Conservation (phyloP, 2,113 vertebrate genomes). For the Erythrocercus mccallii region DNA sequence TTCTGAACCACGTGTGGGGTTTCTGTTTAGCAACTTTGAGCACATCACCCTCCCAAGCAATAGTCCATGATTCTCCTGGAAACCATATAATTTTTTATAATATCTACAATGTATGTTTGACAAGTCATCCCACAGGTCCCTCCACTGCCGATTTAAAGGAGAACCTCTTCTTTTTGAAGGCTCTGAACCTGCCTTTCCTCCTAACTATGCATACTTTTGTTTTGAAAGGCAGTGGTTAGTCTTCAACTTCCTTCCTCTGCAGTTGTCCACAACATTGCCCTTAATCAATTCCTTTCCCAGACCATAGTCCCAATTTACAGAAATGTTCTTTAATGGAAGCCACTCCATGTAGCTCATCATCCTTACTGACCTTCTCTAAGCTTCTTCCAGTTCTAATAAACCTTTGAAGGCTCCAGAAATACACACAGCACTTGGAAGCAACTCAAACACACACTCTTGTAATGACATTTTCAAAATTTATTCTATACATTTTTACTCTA, state of each 20-base stretch:
- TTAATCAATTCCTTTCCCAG: neutral
- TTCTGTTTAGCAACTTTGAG: neutral
- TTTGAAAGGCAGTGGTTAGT: neutral
- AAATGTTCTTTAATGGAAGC: neutral
- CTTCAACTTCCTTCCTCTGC: neutral
- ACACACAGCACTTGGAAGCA: neutral
- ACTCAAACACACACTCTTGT: neutral
- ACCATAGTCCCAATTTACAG: neutral
- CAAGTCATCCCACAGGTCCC: neutral
- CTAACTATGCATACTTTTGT: neutral
- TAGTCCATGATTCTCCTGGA: fast-evolving
- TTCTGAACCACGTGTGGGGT: neutral
- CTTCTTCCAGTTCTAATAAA: neutral
- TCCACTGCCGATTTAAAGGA: neutral
- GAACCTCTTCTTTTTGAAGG: neutral
- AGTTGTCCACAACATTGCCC: neutral
- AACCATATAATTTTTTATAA: neutral
- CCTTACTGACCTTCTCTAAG: neutral
- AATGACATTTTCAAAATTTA: neutral
- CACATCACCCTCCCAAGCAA: neutral
- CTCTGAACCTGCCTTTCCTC: neutral
- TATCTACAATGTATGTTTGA: neutral
- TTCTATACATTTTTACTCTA: neutral
- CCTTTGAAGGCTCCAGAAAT: neutral
- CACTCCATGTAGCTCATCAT: neutral